Evolutionary conservation across 2,888 invertebrate genomes (phyloP), one percentile per base, ranked within the genome.

Genomic region (Agrotis exclamationis): DNA sequence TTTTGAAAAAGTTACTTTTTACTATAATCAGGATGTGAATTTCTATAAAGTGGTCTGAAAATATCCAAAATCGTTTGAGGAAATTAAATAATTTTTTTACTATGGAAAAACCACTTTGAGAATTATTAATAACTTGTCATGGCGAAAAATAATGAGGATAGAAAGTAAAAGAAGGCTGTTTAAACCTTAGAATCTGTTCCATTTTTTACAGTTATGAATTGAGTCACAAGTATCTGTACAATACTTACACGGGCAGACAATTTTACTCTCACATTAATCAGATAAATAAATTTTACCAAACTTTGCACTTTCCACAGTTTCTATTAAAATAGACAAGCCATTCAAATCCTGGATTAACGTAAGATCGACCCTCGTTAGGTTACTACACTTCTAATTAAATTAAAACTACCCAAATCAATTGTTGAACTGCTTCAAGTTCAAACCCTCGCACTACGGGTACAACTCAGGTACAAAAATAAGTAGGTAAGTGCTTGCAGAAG

Each of bases 361-460:
- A 77, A 82, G 85, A 75, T 67, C 67, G 75, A 88, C 88, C 87
- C 87, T 86, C 78, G 86, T 87, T 87, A 84, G 63, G 63, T 72
- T 73, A 77, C 80, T 76, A 81, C 82, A 83, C 80, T 79, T 87
- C 82, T 84, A 87, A 89, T 89, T 88, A 83, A 86, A 88, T 89
- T 88, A 84, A 88, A 87, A 84, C 78, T 85, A 85, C 84, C 84
- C 79, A 76, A 85, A 85, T 86, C 81, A 86, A 83, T 74, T 73
- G 58, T 63, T 70, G 66, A 82, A 83, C 70, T 75, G 68, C 67
- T 78, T 74, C 22, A 56, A 63, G 54, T 60, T 60, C 51, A 56
- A 71, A 74, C 62, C 65, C 63, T 57, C 47, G 7, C 63, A 54
- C 54, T 62, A 54, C 20, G 57, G 63, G 56, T 44, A 57, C 14